Evolutionary conservation across 2,888 invertebrate genomes (phyloP).

Genomic region (Galerucella calmariensis): DNA sequence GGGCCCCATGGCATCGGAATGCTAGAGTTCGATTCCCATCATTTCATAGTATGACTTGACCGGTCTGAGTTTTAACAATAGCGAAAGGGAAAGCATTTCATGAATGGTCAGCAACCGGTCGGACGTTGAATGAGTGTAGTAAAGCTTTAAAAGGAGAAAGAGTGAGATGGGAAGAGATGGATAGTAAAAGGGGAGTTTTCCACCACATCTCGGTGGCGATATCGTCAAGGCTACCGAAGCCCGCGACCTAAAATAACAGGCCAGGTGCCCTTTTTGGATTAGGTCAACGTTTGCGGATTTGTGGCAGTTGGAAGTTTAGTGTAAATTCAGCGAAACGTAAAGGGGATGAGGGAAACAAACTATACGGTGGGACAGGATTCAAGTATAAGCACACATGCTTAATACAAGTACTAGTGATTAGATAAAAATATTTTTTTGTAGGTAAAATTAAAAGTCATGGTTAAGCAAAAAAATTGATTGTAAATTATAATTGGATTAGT

Average conservation of each 20-base stretch:
- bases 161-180: constrained; percentile 36
- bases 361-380: not conserved
- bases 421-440: no score
- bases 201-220: constrained; percentile 38
- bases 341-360: constrained; percentile 1
- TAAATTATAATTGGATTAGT: no score
- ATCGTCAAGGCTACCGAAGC: constrained; percentile 37
- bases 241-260: constrained; percentile 51
- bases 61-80: constrained; percentile 40
- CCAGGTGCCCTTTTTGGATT: constrained; percentile 49
- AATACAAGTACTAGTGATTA: no score
- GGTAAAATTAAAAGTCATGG: no score
- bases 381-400: not conserved
- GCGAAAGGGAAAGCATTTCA: constrained; percentile 46
- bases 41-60: constrained; percentile 35
- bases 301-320: constrained; percentile 26
- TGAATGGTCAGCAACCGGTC: constrained; percentile 49
- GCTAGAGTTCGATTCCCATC: constrained; percentile 38
- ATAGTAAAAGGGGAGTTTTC: constrained; percentile 44
- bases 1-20: constrained; percentile 24
- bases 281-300: constrained; percentile 38
- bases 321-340: constrained; percentile 22
- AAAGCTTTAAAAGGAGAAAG: constrained; percentile 39
- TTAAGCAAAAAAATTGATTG: no score
- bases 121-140: constrained; percentile 51